Evolutionary conservation across 2,113 vertebrate species (phyloP), one percentile per base, ranked within the genome.

Genomic region (Periophthalmus modestus): DNA sequence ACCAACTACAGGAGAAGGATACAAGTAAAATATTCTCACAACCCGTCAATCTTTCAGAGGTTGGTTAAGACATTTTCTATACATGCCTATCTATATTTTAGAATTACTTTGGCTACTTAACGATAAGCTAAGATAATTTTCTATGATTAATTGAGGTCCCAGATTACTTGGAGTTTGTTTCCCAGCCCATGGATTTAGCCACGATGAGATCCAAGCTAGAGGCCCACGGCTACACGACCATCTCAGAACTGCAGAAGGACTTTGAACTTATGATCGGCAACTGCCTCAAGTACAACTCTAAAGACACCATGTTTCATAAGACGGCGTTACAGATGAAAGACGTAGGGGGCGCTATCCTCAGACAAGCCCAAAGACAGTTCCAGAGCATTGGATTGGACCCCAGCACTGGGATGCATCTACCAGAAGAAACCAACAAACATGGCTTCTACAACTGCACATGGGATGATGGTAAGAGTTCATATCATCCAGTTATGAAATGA

Each of bases 231-330:
- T 99, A 99, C 90, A 90, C 85, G 91, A 95, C 96, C 39, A 90
- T 99, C 85, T 91, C 93, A 19, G 97, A 97, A 73, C 95, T 99
- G 84, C 97, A 99, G 93, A 95, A 92, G 81, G 98, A 99, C 93
- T 99, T 99, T 89, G 94, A 97, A 84, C 95, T 99, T 86, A 97
- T 99, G 94, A 95, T 99, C 92, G 94, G 95, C 89, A 99, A 99
- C 95, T 99, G 98, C 92, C 94, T 99, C 93, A 96, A 94, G 88
- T 99, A 99, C 94, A 99, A 99, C 94, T 96, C 96, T 92, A 97
- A 95, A 93, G 97, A 99, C 92, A 98, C 96, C 36, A 93, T 97
- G 94, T 99, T 98, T 93, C 96, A 98, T 91, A 95, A 95, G 91
- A 92, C 95, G 82, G 97, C 98, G 84, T 91, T 96, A 85, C 95